Base-by-base conservation (phyloP, 1,140 invertebrate species). In the Zaprionus nigranus region DNA sequence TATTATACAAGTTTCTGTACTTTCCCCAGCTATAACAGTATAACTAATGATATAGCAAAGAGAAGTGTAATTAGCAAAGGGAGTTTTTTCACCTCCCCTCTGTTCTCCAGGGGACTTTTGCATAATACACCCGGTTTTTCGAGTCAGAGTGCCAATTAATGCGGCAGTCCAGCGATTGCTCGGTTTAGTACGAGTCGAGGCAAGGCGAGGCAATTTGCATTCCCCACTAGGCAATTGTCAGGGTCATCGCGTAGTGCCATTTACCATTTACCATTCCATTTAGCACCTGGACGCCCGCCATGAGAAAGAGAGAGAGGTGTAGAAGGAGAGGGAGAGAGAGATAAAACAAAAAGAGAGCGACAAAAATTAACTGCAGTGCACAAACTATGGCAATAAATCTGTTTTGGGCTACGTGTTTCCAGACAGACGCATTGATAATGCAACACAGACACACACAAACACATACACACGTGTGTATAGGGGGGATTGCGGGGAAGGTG, bases 361-460 rank as follows among this genome's bases (percentile, higher is more conserved):
- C 12, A 59, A 66, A 59, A 80, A 68, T 70, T 68, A 78, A 79
- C 79, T 76, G 79, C 76, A 86, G 40, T 78, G 72, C 65, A 57
- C 43, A 78, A 75, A 66, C 71, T 76, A 79, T 76, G 79, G 59
- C 71, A 83, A 86, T 86, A 83, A 80, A 86, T 88, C 69, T 79
- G 72, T 66, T 72, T 63, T 69, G 62, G 72, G 49, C 56, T 36
- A 49, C 54, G 67, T 70, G 59, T 26, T 24, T 24, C 15, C 56
- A 57, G 64, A 40, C 22, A 67, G 26, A 43, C 62, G 65, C 56
- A 75, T 71, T 70, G 43, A 75, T 59, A 64, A 71, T 75, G 59
- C 49, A 34, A 46, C 13, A 20, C 51, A 46, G 49, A 46, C 46
- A 58, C n/a, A 57, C 51, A 57, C 51, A 57, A 17, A 64, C 28